Percentiles rank a stretch among this genome's conserved stretches.
Evolutionary conservation across 2,113 vertebrate genomes (phyloP).

Genomic region (Emydocephalus ijimae): DNA sequence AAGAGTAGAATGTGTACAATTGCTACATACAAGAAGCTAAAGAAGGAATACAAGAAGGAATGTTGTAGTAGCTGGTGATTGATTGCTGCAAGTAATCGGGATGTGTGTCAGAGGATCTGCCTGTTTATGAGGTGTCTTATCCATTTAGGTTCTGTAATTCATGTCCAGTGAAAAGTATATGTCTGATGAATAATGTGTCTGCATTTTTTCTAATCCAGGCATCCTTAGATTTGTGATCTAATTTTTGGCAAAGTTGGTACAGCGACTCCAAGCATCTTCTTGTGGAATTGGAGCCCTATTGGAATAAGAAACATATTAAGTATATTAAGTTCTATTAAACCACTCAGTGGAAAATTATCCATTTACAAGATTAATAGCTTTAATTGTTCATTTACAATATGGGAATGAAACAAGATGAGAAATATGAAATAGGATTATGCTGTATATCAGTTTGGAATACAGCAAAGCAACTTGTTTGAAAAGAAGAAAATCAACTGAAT

Average conservation of each 20-base stretch:
- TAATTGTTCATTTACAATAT: background rate
- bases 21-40: background rate
- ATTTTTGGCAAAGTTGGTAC: background rate
- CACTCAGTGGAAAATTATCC: background rate
- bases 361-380: background rate
- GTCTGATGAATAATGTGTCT: background rate
- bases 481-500: background rate
- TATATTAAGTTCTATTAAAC: background rate
- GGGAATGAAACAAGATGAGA: background rate
- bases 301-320: background rate
- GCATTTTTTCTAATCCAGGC: background rate
- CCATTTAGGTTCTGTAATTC: background rate
- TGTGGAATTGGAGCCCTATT: background rate
- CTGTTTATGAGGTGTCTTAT: background rate
- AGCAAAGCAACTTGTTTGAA: background rate
- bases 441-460: background rate
- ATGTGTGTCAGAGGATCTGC: background rate
- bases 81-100: background rate
- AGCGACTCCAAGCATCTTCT: background rate
- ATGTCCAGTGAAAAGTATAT: background rate
- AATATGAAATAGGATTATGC: background rate
- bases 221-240: background rate
- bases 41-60: too few species aligned
- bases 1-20: background rate
- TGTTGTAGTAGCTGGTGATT: background rate